Base-by-base conservation (phyloP, 2,888 invertebrate genomes). In the Clunio marinus region DNA sequence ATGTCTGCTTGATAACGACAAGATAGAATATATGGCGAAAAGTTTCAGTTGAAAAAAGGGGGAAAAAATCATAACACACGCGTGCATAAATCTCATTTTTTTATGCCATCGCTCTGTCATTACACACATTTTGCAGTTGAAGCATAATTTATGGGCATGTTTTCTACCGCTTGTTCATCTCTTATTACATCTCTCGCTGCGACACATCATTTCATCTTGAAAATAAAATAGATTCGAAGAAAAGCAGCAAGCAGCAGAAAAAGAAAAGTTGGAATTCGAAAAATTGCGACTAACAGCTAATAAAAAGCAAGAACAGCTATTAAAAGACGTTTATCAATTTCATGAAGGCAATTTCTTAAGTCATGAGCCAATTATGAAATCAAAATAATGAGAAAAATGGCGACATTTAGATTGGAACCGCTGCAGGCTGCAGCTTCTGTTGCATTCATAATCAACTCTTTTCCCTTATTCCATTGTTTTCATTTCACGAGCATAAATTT, bases 291-390 rank as follows among this genome's bases (percentile, higher is more conserved):
- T 25, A 25, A 32, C 25, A 66, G 66, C 27, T 55, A 45, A 66
- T 66, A 66, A 66, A 66, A 55, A 66, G 37, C 25, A 27, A 66
- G 35, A 65, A 41, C 22, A 55, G 27, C 66, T 55, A 66, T 66
- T 66, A 55, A 66, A 27, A 51, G 66, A 66, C 66, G 55, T 66
- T 66, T 66, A 66, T 66, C 66, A 66, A 55, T 51, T 66, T 22
- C 32, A 28, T 58, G 63, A n/a, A n/a, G n/a, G 63, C 28, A 66
- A 66, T 66, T 51, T 46, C 25, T 66, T 57, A n/a, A 57, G 25
- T 57, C 27, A 25, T 27, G 57, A 27, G 57, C 57, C 27, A 57
- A 57, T 57, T 57, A 57, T 57, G 57, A 57, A 22, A 57, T 57
- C 57, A 57, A 57, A 51, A 57, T 57, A 57, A 57, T 57, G 57